phyloP scores from a whole-genome alignment of 2,888 invertebrate species.

The Cantharis rufa region DNA sequence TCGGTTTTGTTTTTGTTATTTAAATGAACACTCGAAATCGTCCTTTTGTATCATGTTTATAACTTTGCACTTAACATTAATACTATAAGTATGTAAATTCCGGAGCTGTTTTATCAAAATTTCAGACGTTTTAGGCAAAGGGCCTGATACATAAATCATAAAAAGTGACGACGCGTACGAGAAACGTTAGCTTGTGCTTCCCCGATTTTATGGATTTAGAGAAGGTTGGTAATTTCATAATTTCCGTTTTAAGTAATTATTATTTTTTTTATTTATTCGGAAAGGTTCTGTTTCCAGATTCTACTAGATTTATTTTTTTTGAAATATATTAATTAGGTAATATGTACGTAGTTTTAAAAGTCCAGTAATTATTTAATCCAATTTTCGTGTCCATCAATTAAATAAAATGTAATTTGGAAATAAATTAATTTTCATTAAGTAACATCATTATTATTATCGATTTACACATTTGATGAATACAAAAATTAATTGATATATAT shows the following conservation, averaged over 20 bases:
- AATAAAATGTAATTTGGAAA: no score
- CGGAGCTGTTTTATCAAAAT: not conserved
- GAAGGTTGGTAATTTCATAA: not conserved
- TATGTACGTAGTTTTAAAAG: no score
- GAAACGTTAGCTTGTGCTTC: not conserved
- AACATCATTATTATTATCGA: no score
- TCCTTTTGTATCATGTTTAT: not conserved
- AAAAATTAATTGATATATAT: no score
- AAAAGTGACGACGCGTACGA: not conserved
- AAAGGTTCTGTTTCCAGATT: no score
- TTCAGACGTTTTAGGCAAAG: not conserved
- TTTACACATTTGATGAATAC: no score
- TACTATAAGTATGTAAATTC: not conserved
- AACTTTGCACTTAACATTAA: slow-evolving; percentile 5
- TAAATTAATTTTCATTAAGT: no score
- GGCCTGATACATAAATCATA: not conserved
- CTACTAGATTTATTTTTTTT: no score
- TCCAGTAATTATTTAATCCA: no score
- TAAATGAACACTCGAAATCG: not conserved
- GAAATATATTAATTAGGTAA: no score
- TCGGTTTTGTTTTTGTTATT: slow-evolving; percentile 1
- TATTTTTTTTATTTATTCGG: not conserved
- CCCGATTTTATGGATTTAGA: not conserved
- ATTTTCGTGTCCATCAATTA: no score
- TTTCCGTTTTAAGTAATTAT: not conserved